Conservation (phyloP, 2,888 invertebrate genomes). For the Agelastica alni region DNA sequence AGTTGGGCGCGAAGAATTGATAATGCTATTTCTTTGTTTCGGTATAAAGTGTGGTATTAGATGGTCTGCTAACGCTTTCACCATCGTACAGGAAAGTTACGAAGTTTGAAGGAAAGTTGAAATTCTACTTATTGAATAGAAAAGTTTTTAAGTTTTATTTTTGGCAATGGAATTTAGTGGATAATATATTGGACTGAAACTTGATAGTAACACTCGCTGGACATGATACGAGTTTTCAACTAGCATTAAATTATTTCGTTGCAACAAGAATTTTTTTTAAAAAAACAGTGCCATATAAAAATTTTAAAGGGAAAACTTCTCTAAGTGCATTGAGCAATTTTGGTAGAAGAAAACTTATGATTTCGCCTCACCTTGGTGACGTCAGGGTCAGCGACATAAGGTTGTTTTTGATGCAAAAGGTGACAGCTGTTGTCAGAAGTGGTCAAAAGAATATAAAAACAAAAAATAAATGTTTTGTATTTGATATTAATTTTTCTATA, state of each 20-base stretch:
- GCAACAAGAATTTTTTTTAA: not conserved
- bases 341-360: too few species aligned
- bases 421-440: too few species aligned
- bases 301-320: too few species aligned
- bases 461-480: too few species aligned
- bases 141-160: conserved; percentile 18
- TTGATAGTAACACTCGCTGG: conserved; percentile 10
- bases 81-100: conserved; percentile 12
- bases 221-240: conserved; percentile 12
- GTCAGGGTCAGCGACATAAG: too few species aligned
- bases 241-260: conserved; percentile 8
- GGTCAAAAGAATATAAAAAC: too few species aligned
- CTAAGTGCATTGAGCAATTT: too few species aligned
- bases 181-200: conserved; percentile 18
- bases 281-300: too few species aligned
- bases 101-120: conserved; percentile 19
- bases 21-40: conserved; percentile 22
- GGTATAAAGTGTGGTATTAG: conserved; percentile 20
- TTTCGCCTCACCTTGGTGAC: too few species aligned
- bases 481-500: too few species aligned
- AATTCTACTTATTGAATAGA: conserved; percentile 22
- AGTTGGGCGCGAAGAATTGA: conserved; percentile 15
- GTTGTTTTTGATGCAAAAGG: too few species aligned
- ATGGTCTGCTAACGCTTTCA: conserved; percentile 18
- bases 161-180: conserved; percentile 19